These are phyloP conservation scores for Heliconius hermathena DNA, from an alignment of 1,140 invertebrate species.

Conservation along the genomic window DNA sequence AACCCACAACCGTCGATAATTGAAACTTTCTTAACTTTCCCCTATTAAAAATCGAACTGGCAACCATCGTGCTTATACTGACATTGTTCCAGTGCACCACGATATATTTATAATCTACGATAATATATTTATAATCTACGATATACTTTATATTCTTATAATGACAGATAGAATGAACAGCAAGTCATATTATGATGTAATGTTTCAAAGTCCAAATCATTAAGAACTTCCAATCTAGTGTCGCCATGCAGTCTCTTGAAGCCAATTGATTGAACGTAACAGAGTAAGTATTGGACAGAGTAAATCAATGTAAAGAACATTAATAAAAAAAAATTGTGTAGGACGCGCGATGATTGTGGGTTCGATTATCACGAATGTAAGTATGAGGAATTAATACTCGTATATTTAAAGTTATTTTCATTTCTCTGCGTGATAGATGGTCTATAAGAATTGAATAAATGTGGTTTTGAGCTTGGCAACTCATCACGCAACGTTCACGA, in stretches of 20 bases:
- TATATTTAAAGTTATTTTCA: no score
- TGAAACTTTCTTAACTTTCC: no score
- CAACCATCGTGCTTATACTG: no score
- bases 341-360: background rate
- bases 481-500: no score
- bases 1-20: no score
- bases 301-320: background rate
- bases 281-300: slow-evolving; percentile 21
- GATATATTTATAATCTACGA: no score
- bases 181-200: slow-evolving; percentile 25
- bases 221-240: slow-evolving; percentile 33
- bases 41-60: no score
- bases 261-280: slow-evolving; percentile 28
- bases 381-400: no score
- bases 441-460: background rate
- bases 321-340: background rate
- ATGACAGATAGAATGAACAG: background rate
- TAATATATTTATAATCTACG: background rate
- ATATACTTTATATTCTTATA: background rate
- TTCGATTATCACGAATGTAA: background rate
- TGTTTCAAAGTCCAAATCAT: slow-evolving; percentile 31
- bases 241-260: slow-evolving; percentile 43
- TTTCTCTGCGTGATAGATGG: no score
- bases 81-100: no score
- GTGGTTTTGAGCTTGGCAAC: background rate